phyloP scores from a whole-genome alignment of 2,888 invertebrate species.

The Bibio marci region DNA sequence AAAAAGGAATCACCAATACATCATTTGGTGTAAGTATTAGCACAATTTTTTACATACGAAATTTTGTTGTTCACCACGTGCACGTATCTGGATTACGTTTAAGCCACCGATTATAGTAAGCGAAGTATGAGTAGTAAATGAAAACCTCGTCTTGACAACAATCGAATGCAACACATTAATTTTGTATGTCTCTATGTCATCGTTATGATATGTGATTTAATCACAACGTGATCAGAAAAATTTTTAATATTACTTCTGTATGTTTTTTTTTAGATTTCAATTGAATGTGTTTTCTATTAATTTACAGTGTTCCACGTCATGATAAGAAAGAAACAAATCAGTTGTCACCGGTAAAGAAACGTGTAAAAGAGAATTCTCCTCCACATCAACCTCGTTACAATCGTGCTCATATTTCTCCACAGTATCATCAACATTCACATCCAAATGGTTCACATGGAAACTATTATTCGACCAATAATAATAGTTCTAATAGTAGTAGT shows the following conservation, averaged over 20 bases:
- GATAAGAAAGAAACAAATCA: slow-evolving; percentile 79
- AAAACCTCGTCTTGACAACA: no score
- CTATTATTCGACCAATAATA: slow-evolving; percentile 12
- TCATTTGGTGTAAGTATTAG: slow-evolving; percentile 29
- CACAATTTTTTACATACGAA: neutral
- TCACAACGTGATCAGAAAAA: no score
- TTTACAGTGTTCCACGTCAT: slow-evolving; percentile 31
- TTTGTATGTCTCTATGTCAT: no score
- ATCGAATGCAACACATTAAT: neutral
- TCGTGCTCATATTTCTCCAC: slow-evolving; percentile 26
- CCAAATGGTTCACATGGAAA: slow-evolving; percentile 17
- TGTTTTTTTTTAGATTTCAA: no score
- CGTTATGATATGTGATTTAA: no score
- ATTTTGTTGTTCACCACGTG: no score
- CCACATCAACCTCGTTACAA: slow-evolving; percentile 40
- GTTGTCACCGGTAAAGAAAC: slow-evolving; percentile 89
- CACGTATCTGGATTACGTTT: no score
- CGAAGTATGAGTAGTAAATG: no score
- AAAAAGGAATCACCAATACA: slow-evolving; percentile 37
- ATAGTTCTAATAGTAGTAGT: slow-evolving; percentile 8
- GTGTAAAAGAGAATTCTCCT: slow-evolving; percentile 90
- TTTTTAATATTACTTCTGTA: no score
- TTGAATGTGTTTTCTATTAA: no score
- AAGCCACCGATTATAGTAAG: no score
- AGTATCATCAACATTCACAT: slow-evolving; percentile 26